These are phyloP conservation scores for Anseranas semipalmata DNA, from an alignment of 2,113 vertebrate species.

Conservation along the genomic window DNA sequence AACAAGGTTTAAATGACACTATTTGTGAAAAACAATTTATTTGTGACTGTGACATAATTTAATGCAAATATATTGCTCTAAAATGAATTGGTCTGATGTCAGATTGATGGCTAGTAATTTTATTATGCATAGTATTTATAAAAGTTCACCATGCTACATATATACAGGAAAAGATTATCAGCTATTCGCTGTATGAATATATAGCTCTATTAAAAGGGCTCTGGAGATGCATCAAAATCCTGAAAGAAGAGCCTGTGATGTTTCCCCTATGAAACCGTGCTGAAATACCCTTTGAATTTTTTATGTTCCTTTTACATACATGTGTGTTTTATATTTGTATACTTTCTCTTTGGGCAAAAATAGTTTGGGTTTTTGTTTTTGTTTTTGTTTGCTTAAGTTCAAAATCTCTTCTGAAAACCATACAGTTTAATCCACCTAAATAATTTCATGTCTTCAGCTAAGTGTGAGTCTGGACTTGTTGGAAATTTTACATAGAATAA, in stretches of 20 bases:
- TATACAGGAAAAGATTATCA: constrained; percentile 67
- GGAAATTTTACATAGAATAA: neutral
- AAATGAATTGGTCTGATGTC: constrained; percentile 25
- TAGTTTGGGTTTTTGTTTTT: neutral
- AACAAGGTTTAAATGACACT: constrained; percentile 9
- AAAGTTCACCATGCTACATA: constrained; percentile 35
- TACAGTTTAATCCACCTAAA: neutral
- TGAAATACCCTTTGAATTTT: constrained; percentile 62
- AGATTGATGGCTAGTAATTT: constrained; percentile 43
- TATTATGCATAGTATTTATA: constrained; percentile 48
- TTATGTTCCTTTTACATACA: neutral
- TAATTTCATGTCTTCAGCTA: neutral
- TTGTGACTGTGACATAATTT: constrained; percentile 1
- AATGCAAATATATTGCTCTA: neutral
- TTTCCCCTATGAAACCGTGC: constrained; percentile 48
- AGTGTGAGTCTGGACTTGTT: neutral
- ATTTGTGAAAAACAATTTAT: constrained; percentile 32
- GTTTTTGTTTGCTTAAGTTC: neutral
- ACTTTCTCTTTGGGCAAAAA: neutral
- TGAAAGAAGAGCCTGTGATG: constrained; percentile 36
- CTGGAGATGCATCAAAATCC: constrained; percentile 53
- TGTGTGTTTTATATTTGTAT: neutral
- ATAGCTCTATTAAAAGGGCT: constrained; percentile 64
- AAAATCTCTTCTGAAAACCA: constrained; percentile 18
- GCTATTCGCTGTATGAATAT: constrained; percentile 26